Percentiles rank a stretch among this genome's conserved stretches.
phyloP scores from a whole-genome alignment of 2,113 vertebrate species.

The Callorhinus ursinus region DNA sequence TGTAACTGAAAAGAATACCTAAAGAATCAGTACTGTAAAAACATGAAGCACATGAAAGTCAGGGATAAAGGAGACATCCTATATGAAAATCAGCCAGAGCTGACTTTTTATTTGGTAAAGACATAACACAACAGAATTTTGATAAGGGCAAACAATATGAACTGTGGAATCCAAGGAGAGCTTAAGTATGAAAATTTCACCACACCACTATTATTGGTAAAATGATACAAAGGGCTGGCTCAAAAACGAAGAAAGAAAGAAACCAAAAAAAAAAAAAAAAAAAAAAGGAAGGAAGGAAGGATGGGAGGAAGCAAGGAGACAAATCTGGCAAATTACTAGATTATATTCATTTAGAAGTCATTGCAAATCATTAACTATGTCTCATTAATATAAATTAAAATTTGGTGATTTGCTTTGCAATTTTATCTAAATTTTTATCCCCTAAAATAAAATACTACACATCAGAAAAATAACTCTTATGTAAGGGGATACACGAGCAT shows the following conservation, averaged over 20 bases:
- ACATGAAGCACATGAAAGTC: background rate
- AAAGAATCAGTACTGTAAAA: background rate
- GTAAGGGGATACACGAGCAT: background rate
- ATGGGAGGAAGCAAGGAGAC: background rate
- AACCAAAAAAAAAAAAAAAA: background rate
- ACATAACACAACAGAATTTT: background rate
- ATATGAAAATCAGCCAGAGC: background rate
- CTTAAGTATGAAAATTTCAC: background rate
- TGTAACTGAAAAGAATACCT: background rate
- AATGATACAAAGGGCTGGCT: conserved; percentile 13
- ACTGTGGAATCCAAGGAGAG: background rate
- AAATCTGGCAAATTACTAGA: background rate
- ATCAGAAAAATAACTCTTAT: conserved; percentile 20
- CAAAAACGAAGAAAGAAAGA: background rate
- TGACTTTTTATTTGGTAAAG: background rate
- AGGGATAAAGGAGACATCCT: background rate
- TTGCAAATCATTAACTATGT: background rate
- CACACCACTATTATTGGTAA: background rate
- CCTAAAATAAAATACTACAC: conserved; percentile 12
- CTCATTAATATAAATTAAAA: conserved; percentile 40
- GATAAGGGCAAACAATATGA: background rate
- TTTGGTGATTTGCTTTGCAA: conserved; percentile 20
- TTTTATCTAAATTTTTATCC: conserved; percentile 46
- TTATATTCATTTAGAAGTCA: background rate
- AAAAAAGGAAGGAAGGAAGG: background rate